phyloP scores from a whole-genome alignment of 1,140 invertebrate species.

The Aphis gossypii region DNA sequence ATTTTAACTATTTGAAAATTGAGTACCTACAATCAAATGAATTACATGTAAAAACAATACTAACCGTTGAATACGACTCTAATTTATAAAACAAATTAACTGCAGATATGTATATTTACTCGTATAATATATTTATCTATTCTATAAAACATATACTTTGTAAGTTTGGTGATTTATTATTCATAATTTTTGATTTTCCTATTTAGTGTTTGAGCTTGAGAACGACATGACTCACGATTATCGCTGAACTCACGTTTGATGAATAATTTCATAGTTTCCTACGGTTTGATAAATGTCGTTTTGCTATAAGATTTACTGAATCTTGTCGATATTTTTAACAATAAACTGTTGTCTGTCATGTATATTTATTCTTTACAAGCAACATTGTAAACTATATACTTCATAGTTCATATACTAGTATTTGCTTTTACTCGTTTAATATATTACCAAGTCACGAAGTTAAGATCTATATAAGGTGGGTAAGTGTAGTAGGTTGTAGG shows the following conservation, averaged over 20 bases:
- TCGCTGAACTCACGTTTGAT: neutral
- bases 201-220: neutral
- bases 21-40: too few species aligned
- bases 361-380: neutral
- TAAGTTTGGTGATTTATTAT: too few species aligned
- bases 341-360: constrained; percentile 2
- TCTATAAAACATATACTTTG: too few species aligned
- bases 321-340: constrained; percentile 12
- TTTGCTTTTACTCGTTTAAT: neutral
- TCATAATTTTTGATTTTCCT: neutral
- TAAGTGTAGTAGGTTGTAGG: neutral
- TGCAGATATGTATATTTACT: too few species aligned
- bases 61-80: too few species aligned
- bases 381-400: neutral
- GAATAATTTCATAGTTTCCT: neutral
- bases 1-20: too few species aligned
- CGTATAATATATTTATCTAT: too few species aligned
- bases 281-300: neutral
- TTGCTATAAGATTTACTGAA: neutral
- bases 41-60: too few species aligned
- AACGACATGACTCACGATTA: neutral
- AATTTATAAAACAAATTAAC: too few species aligned
- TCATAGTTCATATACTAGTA: neutral
- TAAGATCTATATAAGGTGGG: neutral
- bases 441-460: constrained; percentile 13